These are phyloP conservation scores for Opisthocomus hoazin DNA, from an alignment of 2,113 vertebrate genomes.

Conservation along the genomic window DNA sequence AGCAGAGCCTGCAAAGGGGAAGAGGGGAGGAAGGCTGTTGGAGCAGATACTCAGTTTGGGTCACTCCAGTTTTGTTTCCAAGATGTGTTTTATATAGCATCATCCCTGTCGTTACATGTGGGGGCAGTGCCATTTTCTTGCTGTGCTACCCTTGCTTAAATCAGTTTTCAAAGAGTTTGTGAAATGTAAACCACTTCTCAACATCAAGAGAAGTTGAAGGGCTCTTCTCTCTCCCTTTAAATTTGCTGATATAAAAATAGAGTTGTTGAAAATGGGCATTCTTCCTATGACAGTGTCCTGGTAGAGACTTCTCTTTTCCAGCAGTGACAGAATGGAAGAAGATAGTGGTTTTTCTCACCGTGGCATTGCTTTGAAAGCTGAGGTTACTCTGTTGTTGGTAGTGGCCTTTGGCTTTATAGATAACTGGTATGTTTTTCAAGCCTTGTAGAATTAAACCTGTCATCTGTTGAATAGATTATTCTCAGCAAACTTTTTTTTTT, in stretches of 20 bases:
- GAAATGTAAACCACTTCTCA: neutral
- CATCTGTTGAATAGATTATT: slow-evolving; percentile 6
- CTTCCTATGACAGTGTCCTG: neutral
- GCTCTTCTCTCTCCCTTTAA: neutral
- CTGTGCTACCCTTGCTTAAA: neutral
- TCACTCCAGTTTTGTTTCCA: neutral
- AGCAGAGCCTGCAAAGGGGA: neutral
- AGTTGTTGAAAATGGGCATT: neutral
- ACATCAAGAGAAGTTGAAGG: neutral
- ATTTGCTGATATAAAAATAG: neutral
- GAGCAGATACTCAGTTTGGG: neutral
- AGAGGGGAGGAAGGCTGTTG: neutral
- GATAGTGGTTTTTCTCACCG: neutral
- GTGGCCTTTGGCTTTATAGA: neutral
- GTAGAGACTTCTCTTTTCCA: neutral
- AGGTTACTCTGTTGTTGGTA: neutral
- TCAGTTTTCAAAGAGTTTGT: neutral
- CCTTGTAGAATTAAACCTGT: neutral
- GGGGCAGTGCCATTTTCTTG: neutral
- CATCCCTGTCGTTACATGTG: neutral
- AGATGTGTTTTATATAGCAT: neutral
- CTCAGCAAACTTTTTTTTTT: neutral
- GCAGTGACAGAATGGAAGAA: neutral
- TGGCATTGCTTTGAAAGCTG: neutral
- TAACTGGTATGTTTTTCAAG: neutral